Base-by-base conservation (phyloP, 2,113 vertebrate species). In the Apistogramma diplotaenia region DNA sequence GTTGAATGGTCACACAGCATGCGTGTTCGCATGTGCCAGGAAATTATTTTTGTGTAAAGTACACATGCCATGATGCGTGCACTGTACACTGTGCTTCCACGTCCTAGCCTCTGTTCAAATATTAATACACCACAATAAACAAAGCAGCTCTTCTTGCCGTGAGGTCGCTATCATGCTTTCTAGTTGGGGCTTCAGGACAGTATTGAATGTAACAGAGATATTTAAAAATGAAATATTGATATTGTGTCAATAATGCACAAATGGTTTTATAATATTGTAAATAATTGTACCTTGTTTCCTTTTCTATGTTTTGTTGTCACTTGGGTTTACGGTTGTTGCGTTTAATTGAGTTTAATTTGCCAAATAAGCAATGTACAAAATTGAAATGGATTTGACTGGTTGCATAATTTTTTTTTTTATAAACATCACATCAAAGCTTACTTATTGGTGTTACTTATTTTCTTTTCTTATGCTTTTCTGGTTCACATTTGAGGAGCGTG, bases 211-310 rank as follows among this genome's bases (percentile, higher is more conserved):
- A 49, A 19, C 40, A 9, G 8, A 46, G 40, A 46, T 67, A 43
- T 19, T 0, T 18, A 46, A 67, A 25, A 27, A 67, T 12, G 0
- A 19, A 46, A 53, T 46, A 46, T 27, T 1, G 18, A 3, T 67
- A 18, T 19, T 67, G 2, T 8, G 62, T 13, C 40, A 21, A 11
- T 49, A 49, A 49, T 0, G 25, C 40, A 46, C 15, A 27, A 6
- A 46, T 18, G 0, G 3, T 46, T 19, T 46, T 37, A 27, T 49
- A 12, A 67, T 11, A 29, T 3, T 18, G 16, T 13, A 8, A 53
- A 53, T 19, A 70, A 12, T 21, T n/a, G 3, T 53, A 19, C 49
- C n/a, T 4, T 53, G n/a, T 8, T n/a, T 53, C 6, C 8, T 9
- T 53, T n/a, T 53, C 49, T 51, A 19, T 19, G 46, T 9, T n/a